Evolutionary conservation across 64 coral and sea anemone genomes (phyloP), one percentile per base, ranked within the genome.

Genomic region (Orbicella faveolata): DNA sequence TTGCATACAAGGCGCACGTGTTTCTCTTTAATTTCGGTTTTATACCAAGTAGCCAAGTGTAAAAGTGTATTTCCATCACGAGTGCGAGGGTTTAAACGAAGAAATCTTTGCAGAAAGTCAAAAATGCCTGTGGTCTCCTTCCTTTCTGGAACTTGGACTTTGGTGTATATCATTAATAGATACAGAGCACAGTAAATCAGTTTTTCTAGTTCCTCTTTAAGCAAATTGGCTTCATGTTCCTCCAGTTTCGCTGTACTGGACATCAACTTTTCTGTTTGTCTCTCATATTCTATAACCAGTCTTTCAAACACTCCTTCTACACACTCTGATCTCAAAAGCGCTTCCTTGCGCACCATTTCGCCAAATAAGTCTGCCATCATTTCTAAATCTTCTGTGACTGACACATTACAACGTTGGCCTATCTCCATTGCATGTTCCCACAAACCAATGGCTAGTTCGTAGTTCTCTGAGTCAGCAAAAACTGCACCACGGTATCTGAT

Each of bases 341-440:
- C 64, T 17, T 93, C 82, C 77, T 84, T 81, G 11, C 90, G 91
- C 34, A 96, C 89, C 94, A 96, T 96, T 26, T 93, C 88, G 23
- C 94, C 93, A 87, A 93, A 93, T 53, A 96, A 96, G 23, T 96
- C 91, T 11, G 84, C 94, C 75, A 96, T 93, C 57, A 90, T 93
- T 30, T 96, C 90, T 1, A 96, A 73, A 76, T 96, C 94, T 64
- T 93, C 94, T 74, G 80, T 78, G 25, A 96, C 83, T 57, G 78
- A 55, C 63, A 87, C 51, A 54, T 93, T 84, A 69, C 79, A 90
- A 19, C 74, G 88, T 70, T 96, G 94, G 4, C 91, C 94, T 44
- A 96, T 96, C 36, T 96, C 87, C 59, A 96, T 89, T 0, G 94
- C 94, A 81, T 96, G 94, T 61, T 86, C 92, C 94, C 90, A 96